phyloP scores from a whole-genome alignment of 2,797 vertebrate genomes.

The Hemibagrus guttatus region DNA sequence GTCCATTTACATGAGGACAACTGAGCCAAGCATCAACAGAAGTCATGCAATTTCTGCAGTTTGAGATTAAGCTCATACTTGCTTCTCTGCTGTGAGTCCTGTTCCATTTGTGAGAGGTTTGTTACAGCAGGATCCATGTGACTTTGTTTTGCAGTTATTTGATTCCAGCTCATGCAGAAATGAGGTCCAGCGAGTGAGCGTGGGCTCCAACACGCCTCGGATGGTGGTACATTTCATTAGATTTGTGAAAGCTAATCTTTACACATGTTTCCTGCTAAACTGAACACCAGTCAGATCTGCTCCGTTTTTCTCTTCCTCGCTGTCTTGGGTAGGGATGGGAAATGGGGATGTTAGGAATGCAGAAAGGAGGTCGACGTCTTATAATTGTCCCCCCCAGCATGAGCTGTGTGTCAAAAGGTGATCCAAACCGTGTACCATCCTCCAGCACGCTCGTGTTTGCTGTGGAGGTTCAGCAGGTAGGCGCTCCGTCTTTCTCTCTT shows the following conservation, averaged over 20 bases:
- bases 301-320: not conserved
- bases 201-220: not conserved
- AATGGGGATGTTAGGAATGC: slow-evolving; percentile 83
- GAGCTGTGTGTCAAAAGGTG: slow-evolving; percentile 72
- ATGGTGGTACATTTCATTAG: not conserved
- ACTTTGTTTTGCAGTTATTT: not conserved
- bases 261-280: not conserved
- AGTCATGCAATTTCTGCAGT: not conserved
- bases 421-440: slow-evolving; percentile 67
- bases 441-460: slow-evolving; percentile 76
- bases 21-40: not conserved
- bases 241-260: not conserved
- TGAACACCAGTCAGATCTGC: not conserved
- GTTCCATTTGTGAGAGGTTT: not conserved
- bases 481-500: not conserved
- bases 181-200: slow-evolving; percentile 1
- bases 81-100: not conserved
- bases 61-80: not conserved
- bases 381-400: slow-evolving; percentile 74
- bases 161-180: not conserved
- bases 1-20: too few species aligned
- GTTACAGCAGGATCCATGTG: not conserved
- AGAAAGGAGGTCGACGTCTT: slow-evolving; percentile 76
- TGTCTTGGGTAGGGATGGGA: slow-evolving; percentile 76
- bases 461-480: slow-evolving; percentile 79